Evolutionary conservation across 2,888 invertebrate species (phyloP).

Genomic region (Trilocha varians): DNA sequence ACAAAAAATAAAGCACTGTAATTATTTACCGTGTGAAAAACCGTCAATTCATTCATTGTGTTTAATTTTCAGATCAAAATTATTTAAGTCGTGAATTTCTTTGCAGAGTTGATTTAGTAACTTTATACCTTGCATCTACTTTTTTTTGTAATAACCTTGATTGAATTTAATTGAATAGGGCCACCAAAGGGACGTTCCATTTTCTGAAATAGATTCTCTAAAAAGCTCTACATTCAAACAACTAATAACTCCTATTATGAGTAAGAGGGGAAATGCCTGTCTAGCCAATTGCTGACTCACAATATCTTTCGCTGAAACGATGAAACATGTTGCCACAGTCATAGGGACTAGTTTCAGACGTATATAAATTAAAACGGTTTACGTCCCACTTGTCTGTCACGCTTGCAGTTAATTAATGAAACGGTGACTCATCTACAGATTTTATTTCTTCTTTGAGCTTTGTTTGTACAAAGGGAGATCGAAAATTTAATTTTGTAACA

Average conservation of each 20-base stretch:
- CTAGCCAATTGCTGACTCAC: conserved; percentile 44
- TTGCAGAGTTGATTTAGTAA: too few relatives aligned
- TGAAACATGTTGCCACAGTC: conserved; percentile 38
- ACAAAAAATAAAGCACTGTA: too few relatives aligned
- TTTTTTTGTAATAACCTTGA: too few relatives aligned
- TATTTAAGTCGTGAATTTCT: too few relatives aligned
- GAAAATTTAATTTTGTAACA: not conserved
- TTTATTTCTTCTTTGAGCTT: not conserved
- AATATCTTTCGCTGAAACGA: conserved; percentile 48
- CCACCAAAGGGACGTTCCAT: too few relatives aligned
- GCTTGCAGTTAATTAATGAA: not conserved
- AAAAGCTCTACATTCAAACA: not conserved
- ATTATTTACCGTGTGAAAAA: too few relatives aligned
- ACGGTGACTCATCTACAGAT: not conserved
- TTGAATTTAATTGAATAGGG: too few relatives aligned
- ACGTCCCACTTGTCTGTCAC: conserved; percentile 12
- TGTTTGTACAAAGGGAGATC: not conserved
- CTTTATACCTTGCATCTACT: too few relatives aligned
- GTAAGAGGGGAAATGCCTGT: conserved; percentile 29
- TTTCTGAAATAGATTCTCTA: too few relatives aligned
- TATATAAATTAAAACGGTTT: conserved; percentile 21
- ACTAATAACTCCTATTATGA: conserved; percentile 7
- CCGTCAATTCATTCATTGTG: too few relatives aligned
- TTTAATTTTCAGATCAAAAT: too few relatives aligned
- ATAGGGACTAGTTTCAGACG: conserved; percentile 24